Evolutionary conservation across 2,113 vertebrate species (phyloP), one percentile per base, ranked within the genome.

Genomic region (Menidia beryllina): DNA sequence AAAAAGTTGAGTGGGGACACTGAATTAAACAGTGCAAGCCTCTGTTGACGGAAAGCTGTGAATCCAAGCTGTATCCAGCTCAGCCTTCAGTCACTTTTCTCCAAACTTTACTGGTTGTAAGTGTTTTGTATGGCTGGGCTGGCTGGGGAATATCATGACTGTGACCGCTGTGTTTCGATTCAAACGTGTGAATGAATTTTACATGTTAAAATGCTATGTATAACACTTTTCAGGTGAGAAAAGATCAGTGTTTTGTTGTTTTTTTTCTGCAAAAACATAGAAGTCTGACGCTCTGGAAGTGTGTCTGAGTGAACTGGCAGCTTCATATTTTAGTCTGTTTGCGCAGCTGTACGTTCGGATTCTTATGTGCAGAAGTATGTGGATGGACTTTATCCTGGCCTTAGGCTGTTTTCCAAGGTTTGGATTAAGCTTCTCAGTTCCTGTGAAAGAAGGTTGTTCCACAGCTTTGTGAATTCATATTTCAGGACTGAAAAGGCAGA

Each of bases 101-200:
- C 23, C 64, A 8, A 54, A 72, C 47, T 63, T 41, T 20, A 20
- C 41, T 41, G n/a, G n/a, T n/a, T n/a, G 1, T 0, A 24, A 7
- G 25, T 23, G 57, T 72, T 65, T 72, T 23, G 30, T 39, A 38
- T 27, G 36, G 68, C 24, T 38, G 52, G 0, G 13, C 5, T 3
- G 34, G 59, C 66, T 6, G 10, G 38, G 70, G 67, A 47, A 36
- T 14, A 45, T 23, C 23, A 19, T 24, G 58, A 47, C 39, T 47
- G 55, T 25, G 53, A 65, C 56, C 50, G 54, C 51, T 71, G 1
- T 39, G 58, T 75, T 53, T 75, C 6, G 15, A 57, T 36, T 2
- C 21, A 12, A 26, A 74, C 11, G 41, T 74, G 69, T 73, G 66
- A 54, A 69, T 73, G 60, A 76, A 60, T 56, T 38, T 34, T 59